Evolutionary conservation across 1,140 invertebrate species (phyloP).

Genomic region (Eueides isabella): DNA sequence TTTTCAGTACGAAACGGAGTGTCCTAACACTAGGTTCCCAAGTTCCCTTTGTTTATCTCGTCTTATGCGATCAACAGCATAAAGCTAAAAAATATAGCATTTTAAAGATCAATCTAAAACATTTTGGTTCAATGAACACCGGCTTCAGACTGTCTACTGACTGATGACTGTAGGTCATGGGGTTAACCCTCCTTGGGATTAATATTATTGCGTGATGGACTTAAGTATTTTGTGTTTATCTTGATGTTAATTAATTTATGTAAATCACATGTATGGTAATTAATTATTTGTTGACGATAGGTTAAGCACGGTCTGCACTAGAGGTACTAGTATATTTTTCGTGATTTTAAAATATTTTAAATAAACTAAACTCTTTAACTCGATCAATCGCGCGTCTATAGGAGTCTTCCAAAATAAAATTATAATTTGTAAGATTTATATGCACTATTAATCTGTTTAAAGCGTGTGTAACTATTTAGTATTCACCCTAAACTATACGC

Average conservation of each 20-base stretch:
- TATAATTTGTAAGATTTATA: too few relatives aligned
- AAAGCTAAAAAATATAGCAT: not conserved
- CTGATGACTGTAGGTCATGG: not conserved
- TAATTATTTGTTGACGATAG: not conserved
- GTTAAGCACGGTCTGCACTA: not conserved
- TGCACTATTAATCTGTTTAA: too few relatives aligned
- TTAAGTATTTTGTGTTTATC: not conserved
- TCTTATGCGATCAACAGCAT: too few relatives aligned
- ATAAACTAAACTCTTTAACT: too few relatives aligned
- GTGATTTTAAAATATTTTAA: too few relatives aligned
- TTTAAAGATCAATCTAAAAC: not conserved
- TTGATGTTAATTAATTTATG: constrained; percentile 5
- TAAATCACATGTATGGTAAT: not conserved
- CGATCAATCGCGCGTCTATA: too few relatives aligned
- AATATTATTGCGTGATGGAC: not conserved
- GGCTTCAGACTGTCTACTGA: not conserved
- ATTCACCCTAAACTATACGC: too few relatives aligned
- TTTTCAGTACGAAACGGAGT: too few relatives aligned
- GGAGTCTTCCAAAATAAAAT: too few relatives aligned
- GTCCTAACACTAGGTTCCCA: too few relatives aligned
- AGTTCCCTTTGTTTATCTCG: too few relatives aligned
- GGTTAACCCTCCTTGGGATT: not conserved
- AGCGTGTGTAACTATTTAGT: too few relatives aligned
- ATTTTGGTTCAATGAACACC: not conserved
- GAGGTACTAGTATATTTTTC: not conserved